Evolutionary conservation across 92 coral and sea anemone genomes (phyloP).

Genomic region (Epizoanthus ramosus): DNA sequence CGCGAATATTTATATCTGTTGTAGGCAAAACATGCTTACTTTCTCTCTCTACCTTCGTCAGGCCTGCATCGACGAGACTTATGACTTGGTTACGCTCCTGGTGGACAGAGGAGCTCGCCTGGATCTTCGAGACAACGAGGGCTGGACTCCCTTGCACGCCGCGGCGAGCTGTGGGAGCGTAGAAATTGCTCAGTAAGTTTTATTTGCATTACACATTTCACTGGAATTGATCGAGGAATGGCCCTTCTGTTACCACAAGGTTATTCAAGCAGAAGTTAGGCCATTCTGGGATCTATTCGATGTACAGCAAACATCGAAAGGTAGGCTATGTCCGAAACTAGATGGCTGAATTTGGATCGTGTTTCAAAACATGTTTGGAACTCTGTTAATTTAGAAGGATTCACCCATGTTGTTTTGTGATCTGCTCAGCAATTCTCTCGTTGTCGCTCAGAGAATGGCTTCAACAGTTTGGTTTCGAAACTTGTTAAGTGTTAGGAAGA

Average conservation of each 20-base stretch:
- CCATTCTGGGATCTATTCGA: constrained; percentile 48
- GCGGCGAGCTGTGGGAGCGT: constrained; percentile 99
- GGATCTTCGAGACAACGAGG: constrained; percentile 96
- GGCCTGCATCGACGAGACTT: constrained; percentile 98
- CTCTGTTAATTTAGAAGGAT: constrained; percentile 65
- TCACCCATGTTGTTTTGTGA: constrained; percentile 36
- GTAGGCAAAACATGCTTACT: constrained; percentile 50
- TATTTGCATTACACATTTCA: constrained; percentile 58
- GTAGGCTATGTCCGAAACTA: constrained; percentile 6
- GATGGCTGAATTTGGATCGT: constrained; percentile 65
- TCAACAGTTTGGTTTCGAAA: constrained; percentile 22
- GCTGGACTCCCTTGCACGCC: constrained; percentile 98
- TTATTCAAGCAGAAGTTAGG: constrained; percentile 20
- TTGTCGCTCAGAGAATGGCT: constrained; percentile 15
- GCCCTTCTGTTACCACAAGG: constrained; percentile 45
- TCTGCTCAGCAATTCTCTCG: constrained; percentile 32
- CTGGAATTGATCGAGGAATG: constrained; percentile 48
- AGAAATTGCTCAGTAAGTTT: constrained; percentile 96
- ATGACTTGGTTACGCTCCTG: constrained; percentile 84
- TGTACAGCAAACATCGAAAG: constrained; percentile 49
- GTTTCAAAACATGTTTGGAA: constrained; percentile 91
- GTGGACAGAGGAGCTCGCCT: constrained; percentile 91
- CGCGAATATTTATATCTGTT: constrained; percentile 74
- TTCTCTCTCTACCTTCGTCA: constrained; percentile 52
- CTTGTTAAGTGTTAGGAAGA: not conserved